A percentile compares a stretch with the other conserved stretches of the same genome.
phyloP scores from a whole-genome alignment of 2,888 invertebrate genomes.

The Patella ulyssiponensis region DNA sequence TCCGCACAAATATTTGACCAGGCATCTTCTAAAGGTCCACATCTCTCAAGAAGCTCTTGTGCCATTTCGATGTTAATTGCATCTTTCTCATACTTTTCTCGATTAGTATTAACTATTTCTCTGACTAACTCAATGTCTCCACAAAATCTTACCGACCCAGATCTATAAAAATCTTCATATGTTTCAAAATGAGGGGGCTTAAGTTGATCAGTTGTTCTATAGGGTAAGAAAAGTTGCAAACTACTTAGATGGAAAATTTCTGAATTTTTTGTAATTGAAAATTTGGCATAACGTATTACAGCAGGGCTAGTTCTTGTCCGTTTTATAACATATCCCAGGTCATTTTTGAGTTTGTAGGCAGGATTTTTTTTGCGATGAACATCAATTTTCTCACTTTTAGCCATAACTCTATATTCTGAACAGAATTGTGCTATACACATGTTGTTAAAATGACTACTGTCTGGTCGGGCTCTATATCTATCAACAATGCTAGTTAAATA shows the following conservation, averaged over 20 bases:
- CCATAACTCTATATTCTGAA: conserved; percentile 25
- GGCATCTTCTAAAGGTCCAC: conserved; percentile 33
- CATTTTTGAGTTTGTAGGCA: conserved; percentile 2
- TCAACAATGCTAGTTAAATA: conserved; percentile 21
- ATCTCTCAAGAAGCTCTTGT: conserved; percentile 27
- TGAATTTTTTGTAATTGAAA: background rate
- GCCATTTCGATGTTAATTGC: conserved; percentile 31
- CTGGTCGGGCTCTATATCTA: background rate
- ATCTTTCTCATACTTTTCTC: background rate
- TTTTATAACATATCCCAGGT: conserved; percentile 10
- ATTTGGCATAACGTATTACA: conserved; percentile 1
- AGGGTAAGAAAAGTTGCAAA: conserved; percentile 13
- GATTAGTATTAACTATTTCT: conserved; percentile 4
- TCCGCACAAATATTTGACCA: conserved; percentile 16
- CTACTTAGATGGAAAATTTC: conserved; percentile 12
- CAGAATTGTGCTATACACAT: conserved; percentile 20
- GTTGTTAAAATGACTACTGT: background rate
- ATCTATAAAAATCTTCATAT: conserved; percentile 4
- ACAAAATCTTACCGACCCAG: background rate
- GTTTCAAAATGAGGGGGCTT: background rate
- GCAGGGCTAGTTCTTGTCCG: background rate
- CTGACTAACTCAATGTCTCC: background rate
- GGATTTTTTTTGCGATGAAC: background rate
- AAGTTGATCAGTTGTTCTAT: background rate
- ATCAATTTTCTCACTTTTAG: conserved; percentile 12